Percentiles rank a stretch among this genome's conserved stretches.
Conservation (phyloP, 2,113 vertebrate species). For the Calonectris borealis region DNA sequence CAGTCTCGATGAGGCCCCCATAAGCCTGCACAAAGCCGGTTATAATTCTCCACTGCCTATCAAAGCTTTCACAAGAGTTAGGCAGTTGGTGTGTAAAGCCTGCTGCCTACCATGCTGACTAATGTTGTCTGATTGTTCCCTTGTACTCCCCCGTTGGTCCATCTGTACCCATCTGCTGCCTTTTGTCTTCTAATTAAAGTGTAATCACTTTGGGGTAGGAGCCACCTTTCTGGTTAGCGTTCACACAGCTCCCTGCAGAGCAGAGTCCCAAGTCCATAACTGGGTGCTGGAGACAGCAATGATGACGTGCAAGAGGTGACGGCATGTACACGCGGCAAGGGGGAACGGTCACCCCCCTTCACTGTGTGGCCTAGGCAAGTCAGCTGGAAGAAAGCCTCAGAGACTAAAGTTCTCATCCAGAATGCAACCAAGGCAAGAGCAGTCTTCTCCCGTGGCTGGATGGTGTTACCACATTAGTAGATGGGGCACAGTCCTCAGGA, state of each 20-base stretch:
- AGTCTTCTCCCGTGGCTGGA: neutral
- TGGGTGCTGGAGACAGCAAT: neutral
- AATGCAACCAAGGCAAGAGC: neutral
- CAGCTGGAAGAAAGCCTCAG: neutral
- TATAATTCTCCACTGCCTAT: neutral
- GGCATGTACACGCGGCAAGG: neutral
- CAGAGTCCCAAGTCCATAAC: neutral
- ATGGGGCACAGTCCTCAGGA: neutral
- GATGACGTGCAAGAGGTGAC: neutral
- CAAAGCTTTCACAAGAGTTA: conserved; percentile 39
- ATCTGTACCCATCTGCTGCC: conserved; percentile 64
- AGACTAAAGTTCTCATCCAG: neutral
- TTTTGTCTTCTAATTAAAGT: conserved; percentile 56
- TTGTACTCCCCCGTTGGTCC: conserved; percentile 57
- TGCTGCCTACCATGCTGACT: conserved; percentile 63
- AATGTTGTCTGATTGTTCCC: conserved; percentile 65
- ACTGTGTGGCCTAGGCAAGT: accelerated
- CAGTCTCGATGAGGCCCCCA: neutral
- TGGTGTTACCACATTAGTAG: neutral
- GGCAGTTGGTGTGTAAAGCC: conserved; percentile 50
- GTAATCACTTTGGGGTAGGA: neutral
- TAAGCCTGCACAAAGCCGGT: neutral
- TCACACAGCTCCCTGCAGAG: neutral
- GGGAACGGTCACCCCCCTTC: neutral
- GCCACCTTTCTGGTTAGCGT: neutral